These are phyloP conservation scores for Phocides pigmalion DNA, from an alignment of 1,140 invertebrate genomes.

Conservation along the genomic window DNA sequence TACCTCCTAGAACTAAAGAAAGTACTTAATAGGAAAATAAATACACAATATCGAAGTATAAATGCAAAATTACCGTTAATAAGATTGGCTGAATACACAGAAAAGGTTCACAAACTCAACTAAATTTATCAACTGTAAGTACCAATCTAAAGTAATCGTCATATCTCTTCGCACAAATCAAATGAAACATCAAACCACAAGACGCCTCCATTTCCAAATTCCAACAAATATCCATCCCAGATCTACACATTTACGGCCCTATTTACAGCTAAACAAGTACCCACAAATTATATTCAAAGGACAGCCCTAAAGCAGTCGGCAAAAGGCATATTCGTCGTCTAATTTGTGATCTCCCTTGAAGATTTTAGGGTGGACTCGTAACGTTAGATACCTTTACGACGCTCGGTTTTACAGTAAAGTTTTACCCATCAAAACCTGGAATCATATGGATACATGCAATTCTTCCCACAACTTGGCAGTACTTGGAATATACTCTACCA, in stretches of 20 bases:
- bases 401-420: neutral
- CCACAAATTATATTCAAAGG: slow-evolving; percentile 27
- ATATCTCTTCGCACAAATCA: slow-evolving; percentile 2
- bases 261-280: slow-evolving; percentile 16
- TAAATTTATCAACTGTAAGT: no score
- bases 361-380: neutral
- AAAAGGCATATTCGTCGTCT: slow-evolving; percentile 10
- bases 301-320: slow-evolving; percentile 9
- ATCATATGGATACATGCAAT: no score
- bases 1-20: no score
- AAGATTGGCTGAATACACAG: no score
- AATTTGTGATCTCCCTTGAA: slow-evolving; percentile 24
- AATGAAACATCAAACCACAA: slow-evolving; percentile 6
- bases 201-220: neutral
- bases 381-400: neutral
- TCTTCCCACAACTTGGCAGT: no score
- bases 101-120: no score
- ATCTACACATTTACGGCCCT: neutral
- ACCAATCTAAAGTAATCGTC: slow-evolving; percentile 1
- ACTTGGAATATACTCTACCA: no score
- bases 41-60: no score
- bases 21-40: no score
- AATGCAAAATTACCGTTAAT: no score
- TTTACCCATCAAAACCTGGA: no score
- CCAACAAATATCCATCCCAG: neutral